A percentile compares a stretch with the other conserved stretches of the same genome.
These are phyloP conservation scores for Okamejei kenojei DNA, from an alignment of 2,797 vertebrate species.

Conservation along the genomic window DNA sequence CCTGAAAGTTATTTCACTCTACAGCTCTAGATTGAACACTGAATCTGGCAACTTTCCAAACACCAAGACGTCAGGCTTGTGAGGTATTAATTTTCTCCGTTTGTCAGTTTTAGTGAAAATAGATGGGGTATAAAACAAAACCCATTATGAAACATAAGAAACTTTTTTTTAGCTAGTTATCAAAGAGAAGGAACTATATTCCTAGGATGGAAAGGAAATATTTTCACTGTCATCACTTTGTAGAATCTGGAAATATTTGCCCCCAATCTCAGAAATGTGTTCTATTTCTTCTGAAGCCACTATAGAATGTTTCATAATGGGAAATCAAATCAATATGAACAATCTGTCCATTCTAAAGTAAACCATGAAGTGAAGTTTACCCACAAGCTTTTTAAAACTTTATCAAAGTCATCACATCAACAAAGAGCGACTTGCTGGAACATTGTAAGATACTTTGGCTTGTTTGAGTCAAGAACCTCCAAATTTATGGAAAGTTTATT, in stretches of 20 bases:
- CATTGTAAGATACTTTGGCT: not conserved
- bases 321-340: constrained; percentile 4
- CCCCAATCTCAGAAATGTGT: not conserved
- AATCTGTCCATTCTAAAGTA: not conserved
- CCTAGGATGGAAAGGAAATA: not conserved
- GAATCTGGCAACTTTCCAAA: not conserved
- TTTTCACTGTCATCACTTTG: not conserved
- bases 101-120: not conserved
- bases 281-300: not conserved
- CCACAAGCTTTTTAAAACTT: not conserved
- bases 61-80: not conserved
- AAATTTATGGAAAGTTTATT: not conserved
- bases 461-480: not conserved
- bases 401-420: not conserved
- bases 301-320: not conserved
- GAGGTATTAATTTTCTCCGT: not conserved
- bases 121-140: not conserved
- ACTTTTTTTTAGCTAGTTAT: not conserved
- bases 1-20: not conserved
- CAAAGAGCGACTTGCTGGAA: not conserved
- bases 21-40: not conserved
- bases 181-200: not conserved
- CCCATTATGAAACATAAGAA: not conserved
- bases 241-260: constrained; percentile 4
- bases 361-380: not conserved